Evolutionary conservation across 1,140 invertebrate genomes (phyloP).

Genomic region (Trachymyrmex septentrionalis): DNA sequence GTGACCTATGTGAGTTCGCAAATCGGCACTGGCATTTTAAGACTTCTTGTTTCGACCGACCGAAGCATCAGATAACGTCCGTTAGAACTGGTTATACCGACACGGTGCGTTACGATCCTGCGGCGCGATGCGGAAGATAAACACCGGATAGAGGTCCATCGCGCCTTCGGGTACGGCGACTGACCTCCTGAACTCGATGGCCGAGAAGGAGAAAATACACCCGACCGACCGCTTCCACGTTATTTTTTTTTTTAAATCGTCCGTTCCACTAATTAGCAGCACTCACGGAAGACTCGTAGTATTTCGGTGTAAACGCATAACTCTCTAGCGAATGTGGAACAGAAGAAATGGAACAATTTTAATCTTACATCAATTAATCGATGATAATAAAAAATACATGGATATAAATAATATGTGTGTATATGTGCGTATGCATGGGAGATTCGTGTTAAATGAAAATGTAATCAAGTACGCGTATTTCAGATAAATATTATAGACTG

Average conservation of each 20-base stretch:
- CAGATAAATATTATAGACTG: no score
- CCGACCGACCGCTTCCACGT: conserved; percentile 50
- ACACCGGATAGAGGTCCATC: conserved; percentile 48
- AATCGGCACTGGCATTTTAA: conserved; percentile 27
- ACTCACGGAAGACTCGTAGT: background rate
- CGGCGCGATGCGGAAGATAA: conserved; percentile 47
- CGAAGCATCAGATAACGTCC: conserved; percentile 46
- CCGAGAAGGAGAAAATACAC: conserved; percentile 57
- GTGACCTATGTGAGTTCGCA: conserved; percentile 38
- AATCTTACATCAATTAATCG: background rate
- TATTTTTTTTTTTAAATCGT: conserved; percentile 6
- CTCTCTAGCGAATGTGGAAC: background rate
- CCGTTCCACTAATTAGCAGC: conserved; percentile 36
- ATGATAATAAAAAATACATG: background rate
- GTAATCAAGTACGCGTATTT: background rate
- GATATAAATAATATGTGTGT: background rate
- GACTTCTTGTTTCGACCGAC: conserved; percentile 14
- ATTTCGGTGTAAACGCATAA: conserved; percentile 19
- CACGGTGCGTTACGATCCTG: conserved; percentile 55
- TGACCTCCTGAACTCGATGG: conserved; percentile 68
- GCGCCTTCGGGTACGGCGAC: conserved; percentile 53
- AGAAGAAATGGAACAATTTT: background rate
- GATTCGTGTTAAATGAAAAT: background rate
- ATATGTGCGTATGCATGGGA: background rate
- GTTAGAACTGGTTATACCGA: conserved; percentile 58